Conservation (phyloP, 2,888 invertebrate species). For the Cactoblastis cactorum region DNA sequence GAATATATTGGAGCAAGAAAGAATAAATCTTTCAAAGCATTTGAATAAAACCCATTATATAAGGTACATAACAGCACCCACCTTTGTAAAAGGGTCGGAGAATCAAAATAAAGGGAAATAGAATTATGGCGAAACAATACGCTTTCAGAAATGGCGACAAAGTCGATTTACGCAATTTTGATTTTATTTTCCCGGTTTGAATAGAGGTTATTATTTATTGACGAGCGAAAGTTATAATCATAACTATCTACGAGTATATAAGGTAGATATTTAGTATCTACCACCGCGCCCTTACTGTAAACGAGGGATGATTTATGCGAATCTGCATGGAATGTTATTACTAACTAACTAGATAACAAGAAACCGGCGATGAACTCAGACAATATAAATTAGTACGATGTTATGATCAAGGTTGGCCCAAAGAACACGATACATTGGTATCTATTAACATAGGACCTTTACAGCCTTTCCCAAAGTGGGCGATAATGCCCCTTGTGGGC, state of each 20-base stretch:
- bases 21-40: background rate
- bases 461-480: too few relatives aligned
- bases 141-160: background rate
- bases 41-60: slow-evolving; percentile 10
- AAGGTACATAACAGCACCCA: slow-evolving; percentile 1
- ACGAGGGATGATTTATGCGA: slow-evolving; percentile 1
- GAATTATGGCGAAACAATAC: slow-evolving; percentile 10
- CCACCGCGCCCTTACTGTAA: background rate
- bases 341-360: background rate
- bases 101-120: slow-evolving; percentile 9
- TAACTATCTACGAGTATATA: too few relatives aligned
- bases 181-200: background rate
- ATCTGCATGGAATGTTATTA: slow-evolving; percentile 2
- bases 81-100: background rate
- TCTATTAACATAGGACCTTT: background rate
- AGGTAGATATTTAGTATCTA: background rate
- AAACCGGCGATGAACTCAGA: background rate
- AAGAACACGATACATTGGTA: background rate
- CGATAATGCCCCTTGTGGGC: too few relatives aligned
- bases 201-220: background rate
- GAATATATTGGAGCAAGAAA: background rate
- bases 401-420: background rate
- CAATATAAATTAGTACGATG: background rate
- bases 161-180: background rate
- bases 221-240: too few relatives aligned